A percentile compares a stretch with the other conserved stretches of the same genome.
Conservation (phyloP, 2,888 invertebrate genomes). For the Pyrrhia umbra region DNA sequence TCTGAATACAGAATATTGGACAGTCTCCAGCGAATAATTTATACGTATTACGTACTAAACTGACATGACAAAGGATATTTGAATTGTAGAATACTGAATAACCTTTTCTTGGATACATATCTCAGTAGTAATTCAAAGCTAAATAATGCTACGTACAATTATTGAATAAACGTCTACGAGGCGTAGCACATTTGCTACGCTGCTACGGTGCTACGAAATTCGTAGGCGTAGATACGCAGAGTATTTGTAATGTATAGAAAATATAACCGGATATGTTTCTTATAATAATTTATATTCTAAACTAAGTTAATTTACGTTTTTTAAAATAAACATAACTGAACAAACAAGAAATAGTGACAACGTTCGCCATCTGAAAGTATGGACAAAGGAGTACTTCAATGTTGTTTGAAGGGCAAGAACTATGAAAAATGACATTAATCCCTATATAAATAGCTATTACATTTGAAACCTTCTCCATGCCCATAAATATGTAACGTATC, state of each 20-base stretch:
- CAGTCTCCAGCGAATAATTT: conserved; percentile 49
- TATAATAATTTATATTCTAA: neutral
- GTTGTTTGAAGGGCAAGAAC: neutral
- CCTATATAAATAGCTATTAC: conserved; percentile 16
- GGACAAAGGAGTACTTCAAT: neutral
- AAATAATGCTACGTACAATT: conserved; percentile 46
- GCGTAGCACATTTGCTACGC: conserved; percentile 50
- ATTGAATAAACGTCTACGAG: conserved; percentile 44
- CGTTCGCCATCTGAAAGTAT: neutral
- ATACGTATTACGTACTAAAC: conserved; percentile 50
- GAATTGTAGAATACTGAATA: conserved; percentile 50
- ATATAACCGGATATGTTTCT: conserved; percentile 26
- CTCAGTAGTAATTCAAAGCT: conserved; percentile 40
- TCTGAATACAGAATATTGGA: conserved; percentile 50
- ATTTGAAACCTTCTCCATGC: conserved; percentile 1
- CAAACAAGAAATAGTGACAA: too few species aligned
- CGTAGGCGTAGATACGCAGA: conserved; percentile 56
- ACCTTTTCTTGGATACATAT: conserved; percentile 34
- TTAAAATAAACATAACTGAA: neutral
- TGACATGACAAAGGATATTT: conserved; percentile 57
- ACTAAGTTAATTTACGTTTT: too few species aligned
- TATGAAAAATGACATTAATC: conserved; percentile 6
- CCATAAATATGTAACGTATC: conserved; percentile 42
- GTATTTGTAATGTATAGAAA: conserved; percentile 47
- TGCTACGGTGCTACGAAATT: conserved; percentile 56